phyloP scores from a whole-genome alignment of 2,888 invertebrate genomes.

The Sphaerophoria rueppellii region DNA sequence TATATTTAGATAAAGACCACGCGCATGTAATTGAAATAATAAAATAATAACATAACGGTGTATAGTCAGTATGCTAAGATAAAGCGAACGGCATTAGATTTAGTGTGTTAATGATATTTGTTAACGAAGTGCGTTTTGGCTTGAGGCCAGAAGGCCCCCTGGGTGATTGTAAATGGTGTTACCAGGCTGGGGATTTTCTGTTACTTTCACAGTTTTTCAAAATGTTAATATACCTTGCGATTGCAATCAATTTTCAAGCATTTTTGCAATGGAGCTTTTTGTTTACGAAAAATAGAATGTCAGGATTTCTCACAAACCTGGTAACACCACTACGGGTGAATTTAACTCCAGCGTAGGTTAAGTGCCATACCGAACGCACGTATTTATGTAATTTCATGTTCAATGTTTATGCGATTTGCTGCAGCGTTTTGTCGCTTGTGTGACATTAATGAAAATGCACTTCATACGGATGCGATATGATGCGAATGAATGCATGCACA shows the following conservation, averaged over 20 bases:
- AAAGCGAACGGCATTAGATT: conserved; percentile 67
- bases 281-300: too few relatives aligned
- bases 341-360: conserved; percentile 18
- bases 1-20: conserved; percentile 68
- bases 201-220: neutral
- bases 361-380: conserved; percentile 3
- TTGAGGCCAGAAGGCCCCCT: conserved; percentile 65
- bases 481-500: conserved; percentile 25
- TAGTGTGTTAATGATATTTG: conserved; percentile 74
- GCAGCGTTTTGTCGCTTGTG: conserved; percentile 46
- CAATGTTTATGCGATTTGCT: conserved; percentile 41
- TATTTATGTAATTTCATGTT: conserved; percentile 32
- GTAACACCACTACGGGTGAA: neutral
- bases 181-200: neutral
- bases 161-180: conserved; percentile 39
- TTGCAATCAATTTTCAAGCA: too few relatives aligned
- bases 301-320: neutral
- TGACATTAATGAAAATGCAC: conserved; percentile 71
- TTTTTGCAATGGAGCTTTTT: too few relatives aligned
- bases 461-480: conserved; percentile 26
- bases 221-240: too few relatives aligned
- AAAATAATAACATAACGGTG: conserved; percentile 66
- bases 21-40: conserved; percentile 73
- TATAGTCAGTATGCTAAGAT: neutral
- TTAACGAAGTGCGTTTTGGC: conserved; percentile 72